Percentiles rank a stretch among this genome's conserved stretches.
Evolutionary conservation across 1,140 invertebrate genomes (phyloP).

Genomic region (Drosophila nasuta): DNA sequence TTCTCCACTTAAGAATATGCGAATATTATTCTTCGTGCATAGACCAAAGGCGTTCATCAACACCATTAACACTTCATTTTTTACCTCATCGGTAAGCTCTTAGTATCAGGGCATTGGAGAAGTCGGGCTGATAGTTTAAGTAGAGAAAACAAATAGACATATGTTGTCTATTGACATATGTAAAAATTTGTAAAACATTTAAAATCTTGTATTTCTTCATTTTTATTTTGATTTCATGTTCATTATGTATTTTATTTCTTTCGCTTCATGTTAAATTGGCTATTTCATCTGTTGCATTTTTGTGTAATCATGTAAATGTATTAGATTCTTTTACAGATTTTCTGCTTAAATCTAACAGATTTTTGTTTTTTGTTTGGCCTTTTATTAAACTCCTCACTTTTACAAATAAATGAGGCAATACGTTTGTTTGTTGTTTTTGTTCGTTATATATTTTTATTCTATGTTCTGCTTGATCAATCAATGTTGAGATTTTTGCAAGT

Average conservation of each 20-base stretch:
- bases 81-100: too few relatives aligned
- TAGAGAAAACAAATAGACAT: too few relatives aligned
- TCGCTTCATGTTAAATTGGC: conserved; percentile 72
- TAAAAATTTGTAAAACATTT: too few relatives aligned
- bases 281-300: conserved; percentile 74
- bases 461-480: conserved; percentile 8
- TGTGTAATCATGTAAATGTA: conserved; percentile 60
- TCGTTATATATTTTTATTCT: conserved; percentile 27
- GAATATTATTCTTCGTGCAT: too few relatives aligned
- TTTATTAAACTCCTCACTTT: conserved; percentile 2
- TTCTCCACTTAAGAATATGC: too few relatives aligned
- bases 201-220: conserved; percentile 38
- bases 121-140: too few relatives aligned
- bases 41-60: too few relatives aligned
- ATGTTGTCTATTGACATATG: too few relatives aligned
- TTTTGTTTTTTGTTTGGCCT: conserved; percentile 40
- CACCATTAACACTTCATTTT: too few relatives aligned
- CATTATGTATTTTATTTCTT: conserved; percentile 56
- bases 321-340: conserved; percentile 24
- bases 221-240: conserved; percentile 75
- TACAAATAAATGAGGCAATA: conserved; percentile 37
- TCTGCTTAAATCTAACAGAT: conserved; percentile 68
- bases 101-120: too few relatives aligned
- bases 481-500: conserved; percentile 36
- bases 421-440: conserved; percentile 53